A percentile compares a stretch with the other conserved stretches of the same genome.
phyloP scores from a whole-genome alignment of 2,113 vertebrate genomes.

The Jaculus jaculus region DNA sequence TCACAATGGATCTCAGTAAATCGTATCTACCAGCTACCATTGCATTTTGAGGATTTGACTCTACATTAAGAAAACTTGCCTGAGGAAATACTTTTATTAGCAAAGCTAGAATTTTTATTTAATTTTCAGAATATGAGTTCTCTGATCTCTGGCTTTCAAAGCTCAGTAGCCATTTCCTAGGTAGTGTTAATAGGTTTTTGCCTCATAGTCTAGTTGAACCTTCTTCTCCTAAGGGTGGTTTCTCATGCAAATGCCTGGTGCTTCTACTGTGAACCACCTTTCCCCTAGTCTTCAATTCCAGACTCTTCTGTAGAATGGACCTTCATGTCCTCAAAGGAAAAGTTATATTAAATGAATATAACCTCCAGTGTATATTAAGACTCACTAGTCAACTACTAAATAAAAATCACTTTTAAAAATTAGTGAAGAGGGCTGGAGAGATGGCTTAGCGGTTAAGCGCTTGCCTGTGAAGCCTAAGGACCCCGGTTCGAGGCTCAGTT shows the following conservation, averaged over 20 bases:
- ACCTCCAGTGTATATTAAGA: no score
- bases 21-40: background rate
- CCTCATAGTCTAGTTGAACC: accelerated
- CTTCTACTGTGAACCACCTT: background rate
- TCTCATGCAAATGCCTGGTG: background rate
- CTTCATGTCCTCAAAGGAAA: no score
- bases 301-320: no score
- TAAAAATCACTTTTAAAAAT: no score
- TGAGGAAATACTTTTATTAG: background rate
- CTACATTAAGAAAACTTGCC: background rate
- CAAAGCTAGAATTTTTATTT: background rate
- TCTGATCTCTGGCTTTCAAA: background rate
- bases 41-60: background rate
- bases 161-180: background rate
- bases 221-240: background rate
- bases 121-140: background rate
- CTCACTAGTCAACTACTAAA: no score
- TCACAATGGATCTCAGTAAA: background rate
- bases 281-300: background rate
- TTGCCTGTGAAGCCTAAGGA: no score
- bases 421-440: no score
- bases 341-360: no score
- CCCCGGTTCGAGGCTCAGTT: no score
- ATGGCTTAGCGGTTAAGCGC: no score
- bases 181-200: no score